These are phyloP conservation scores for Phylloscopus trochiloides DNA, from an alignment of 2,113 vertebrate species.

Conservation along the genomic window DNA sequence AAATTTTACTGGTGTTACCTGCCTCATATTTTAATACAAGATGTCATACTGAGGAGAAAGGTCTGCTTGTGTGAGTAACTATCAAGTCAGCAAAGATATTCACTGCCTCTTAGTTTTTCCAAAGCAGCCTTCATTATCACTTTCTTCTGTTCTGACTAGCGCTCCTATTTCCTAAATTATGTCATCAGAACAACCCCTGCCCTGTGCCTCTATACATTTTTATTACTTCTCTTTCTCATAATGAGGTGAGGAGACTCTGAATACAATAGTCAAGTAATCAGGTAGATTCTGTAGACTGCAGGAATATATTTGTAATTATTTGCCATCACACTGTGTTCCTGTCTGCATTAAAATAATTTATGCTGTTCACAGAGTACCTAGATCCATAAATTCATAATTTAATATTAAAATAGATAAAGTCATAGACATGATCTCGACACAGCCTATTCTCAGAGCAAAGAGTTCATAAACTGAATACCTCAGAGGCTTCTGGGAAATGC, in stretches of 20 bases:
- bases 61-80: not conserved
- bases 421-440: not conserved
- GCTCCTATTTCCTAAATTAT: not conserved
- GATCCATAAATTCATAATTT: not conserved
- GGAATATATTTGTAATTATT: slow-evolving; percentile 15
- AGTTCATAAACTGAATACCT: not conserved
- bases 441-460: not conserved
- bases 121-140: not conserved
- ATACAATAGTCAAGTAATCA: not conserved
- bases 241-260: not conserved
- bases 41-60: not conserved
- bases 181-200: not conserved
- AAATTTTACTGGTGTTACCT: not conserved
- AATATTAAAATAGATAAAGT: not conserved
- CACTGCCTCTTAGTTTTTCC: not conserved
- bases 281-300: not conserved
- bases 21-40: not conserved
- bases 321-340: not conserved
- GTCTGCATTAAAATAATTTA: not conserved
- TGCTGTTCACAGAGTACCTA: not conserved
- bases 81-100: not conserved
- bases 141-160: not conserved
- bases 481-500: not conserved
- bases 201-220: not conserved
- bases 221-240: not conserved